Evolutionary conservation across 2,888 invertebrate species (phyloP).

Genomic region (Herminia tarsipennalis): DNA sequence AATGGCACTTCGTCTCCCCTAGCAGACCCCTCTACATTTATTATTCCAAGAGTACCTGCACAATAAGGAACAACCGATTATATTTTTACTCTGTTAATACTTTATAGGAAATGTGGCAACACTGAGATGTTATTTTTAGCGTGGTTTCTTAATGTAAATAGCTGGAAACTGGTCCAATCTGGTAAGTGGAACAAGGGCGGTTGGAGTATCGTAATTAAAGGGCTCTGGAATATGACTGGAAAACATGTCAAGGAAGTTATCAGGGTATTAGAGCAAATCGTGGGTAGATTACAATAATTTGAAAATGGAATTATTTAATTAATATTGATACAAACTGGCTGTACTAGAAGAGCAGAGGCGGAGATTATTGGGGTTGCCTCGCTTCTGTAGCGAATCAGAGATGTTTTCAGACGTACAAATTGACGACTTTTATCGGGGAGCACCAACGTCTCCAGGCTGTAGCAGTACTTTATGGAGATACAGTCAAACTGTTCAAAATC

Average conservation of each 20-base stretch:
- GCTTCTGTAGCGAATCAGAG: too few relatives aligned
- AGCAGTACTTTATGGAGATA: too few relatives aligned
- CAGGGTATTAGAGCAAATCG: too few relatives aligned
- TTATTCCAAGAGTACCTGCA: conserved; percentile 69
- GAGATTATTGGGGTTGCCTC: too few relatives aligned
- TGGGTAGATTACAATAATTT: too few relatives aligned
- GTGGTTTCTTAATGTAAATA: conserved; percentile 39
- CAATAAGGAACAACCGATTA: conserved; percentile 41
- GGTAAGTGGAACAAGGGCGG: conserved; percentile 49
- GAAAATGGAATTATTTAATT: too few relatives aligned
- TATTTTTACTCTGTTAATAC: conserved; percentile 15
- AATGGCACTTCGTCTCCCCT: conserved; percentile 79
- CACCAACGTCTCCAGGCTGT: too few relatives aligned
- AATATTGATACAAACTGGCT: too few relatives aligned
- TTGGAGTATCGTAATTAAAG: conserved; percentile 45
- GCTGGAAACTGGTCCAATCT: conserved; percentile 34
- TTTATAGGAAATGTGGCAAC: conserved; percentile 22
- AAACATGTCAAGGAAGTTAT: conserved; percentile 38
- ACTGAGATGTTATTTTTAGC: conserved; percentile 34
- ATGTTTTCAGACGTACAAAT: too few relatives aligned
- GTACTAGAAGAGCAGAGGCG: too few relatives aligned
- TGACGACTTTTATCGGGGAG: too few relatives aligned
- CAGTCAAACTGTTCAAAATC: too few relatives aligned
- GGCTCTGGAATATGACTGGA: conserved; percentile 41
- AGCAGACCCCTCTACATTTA: conserved; percentile 79